A percentile compares a stretch with the other conserved stretches of the same genome.
Conservation (phyloP, 1,140 invertebrate genomes). For the Heliconius himera region DNA sequence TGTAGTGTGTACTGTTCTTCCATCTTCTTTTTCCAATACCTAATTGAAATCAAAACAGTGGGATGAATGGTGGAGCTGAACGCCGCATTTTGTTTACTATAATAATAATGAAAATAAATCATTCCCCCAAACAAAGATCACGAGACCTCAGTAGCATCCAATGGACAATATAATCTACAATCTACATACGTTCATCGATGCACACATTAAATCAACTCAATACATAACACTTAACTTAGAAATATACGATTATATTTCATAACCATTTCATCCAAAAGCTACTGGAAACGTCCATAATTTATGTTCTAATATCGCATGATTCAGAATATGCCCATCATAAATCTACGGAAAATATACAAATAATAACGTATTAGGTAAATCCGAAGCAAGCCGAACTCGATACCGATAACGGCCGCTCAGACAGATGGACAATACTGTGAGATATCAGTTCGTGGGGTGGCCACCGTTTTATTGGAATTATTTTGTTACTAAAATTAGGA, state of each 20-base stretch:
- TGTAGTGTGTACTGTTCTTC: no score
- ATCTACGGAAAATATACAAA: conserved; percentile 12
- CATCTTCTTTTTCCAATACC: no score
- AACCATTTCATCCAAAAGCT: neutral
- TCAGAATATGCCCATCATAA: neutral
- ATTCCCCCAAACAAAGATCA: no score
- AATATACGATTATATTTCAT: neutral
- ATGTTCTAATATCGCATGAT: neutral
- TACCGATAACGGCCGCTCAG: conserved; percentile 48
- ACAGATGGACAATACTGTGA: conserved; percentile 52
- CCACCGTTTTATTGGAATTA: conserved; percentile 12
- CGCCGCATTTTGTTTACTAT: no score
- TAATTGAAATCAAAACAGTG: no score
- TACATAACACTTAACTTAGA: conserved; percentile 11
- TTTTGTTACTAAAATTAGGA: neutral
- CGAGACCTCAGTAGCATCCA: no score
- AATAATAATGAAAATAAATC: no score
- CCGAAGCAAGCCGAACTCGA: conserved; percentile 43
- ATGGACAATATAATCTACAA: neutral
- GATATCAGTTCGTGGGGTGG: conserved; percentile 44
- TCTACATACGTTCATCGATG: neutral
- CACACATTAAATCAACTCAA: neutral
- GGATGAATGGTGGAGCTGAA: no score
- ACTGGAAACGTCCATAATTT: neutral
- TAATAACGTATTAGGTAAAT: conserved; percentile 36